These are phyloP conservation scores for Agrotis ipsilon DNA, from an alignment of 2,888 invertebrate genomes.

Conservation along the genomic window DNA sequence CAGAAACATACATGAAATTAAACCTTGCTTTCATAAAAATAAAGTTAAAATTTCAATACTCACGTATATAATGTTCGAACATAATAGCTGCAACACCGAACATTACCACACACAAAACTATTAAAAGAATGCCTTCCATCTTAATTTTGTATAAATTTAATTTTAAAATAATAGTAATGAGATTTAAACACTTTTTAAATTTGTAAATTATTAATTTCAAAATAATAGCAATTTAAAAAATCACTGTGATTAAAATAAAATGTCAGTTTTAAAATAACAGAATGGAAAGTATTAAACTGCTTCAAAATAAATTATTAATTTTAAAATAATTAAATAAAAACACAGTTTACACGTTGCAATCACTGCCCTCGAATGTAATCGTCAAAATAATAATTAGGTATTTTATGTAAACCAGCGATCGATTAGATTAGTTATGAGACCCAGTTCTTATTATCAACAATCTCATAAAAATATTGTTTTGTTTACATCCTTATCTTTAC, in stretches of 20 bases:
- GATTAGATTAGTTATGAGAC: slow-evolving; percentile 40
- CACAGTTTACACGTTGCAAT: background rate
- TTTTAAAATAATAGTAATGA: background rate
- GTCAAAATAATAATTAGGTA: slow-evolving; percentile 1
- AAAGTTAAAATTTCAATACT: slow-evolving; percentile 20
- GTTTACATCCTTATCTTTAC: slow-evolving; percentile 10
- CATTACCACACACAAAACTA: slow-evolving; percentile 26
- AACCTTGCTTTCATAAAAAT: background rate
- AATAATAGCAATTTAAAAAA: background rate
- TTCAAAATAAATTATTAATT: background rate
- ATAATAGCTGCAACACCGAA: background rate
- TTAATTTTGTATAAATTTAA: background rate
- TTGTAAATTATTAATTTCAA: background rate
- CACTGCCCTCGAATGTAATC: background rate
- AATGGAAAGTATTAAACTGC: background rate
- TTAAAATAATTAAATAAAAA: background rate
- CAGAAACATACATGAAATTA: background rate
- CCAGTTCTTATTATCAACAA: slow-evolving; percentile 40
- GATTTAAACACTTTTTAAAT: background rate
- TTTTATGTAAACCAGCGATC: slow-evolving; percentile 3
- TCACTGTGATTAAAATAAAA: background rate
- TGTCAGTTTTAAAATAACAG: background rate
- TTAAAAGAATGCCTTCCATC: slow-evolving; percentile 6
- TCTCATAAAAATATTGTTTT: slow-evolving; percentile 5
- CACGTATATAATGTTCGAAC: slow-evolving; percentile 18